phyloP scores from a whole-genome alignment of 2,888 invertebrate genomes.

The Lithophane semibrunnea region DNA sequence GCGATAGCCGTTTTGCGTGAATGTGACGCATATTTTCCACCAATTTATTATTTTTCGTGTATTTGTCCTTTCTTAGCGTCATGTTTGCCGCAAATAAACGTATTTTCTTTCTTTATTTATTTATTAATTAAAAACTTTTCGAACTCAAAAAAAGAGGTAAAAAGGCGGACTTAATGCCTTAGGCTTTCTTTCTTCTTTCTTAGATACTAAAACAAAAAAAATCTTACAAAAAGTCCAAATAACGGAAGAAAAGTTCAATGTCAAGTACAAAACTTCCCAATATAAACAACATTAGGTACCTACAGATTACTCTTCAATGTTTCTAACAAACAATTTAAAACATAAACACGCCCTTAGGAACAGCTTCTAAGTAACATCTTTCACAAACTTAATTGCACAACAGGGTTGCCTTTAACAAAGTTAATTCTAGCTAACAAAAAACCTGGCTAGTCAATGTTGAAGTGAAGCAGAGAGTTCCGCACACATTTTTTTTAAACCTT shows the following conservation, averaged over 20 bases:
- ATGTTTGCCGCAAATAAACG: no score
- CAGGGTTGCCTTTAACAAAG: slow-evolving; percentile 19
- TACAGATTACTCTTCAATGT: neutral
- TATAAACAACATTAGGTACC: neutral
- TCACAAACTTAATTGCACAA: slow-evolving; percentile 31
- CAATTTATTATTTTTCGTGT: no score
- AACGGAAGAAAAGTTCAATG: neutral
- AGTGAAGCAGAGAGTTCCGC: slow-evolving; percentile 5
- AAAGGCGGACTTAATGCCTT: no score
- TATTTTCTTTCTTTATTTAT: no score
- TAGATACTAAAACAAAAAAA: neutral
- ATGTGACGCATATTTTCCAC: no score
- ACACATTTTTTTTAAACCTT: neutral
- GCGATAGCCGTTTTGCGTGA: no score
- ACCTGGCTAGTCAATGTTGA: neutral
- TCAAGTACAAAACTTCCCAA: neutral
- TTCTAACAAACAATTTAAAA: slow-evolving; percentile 1
- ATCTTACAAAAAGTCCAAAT: neutral
- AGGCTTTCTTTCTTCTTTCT: no score
- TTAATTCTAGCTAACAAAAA: slow-evolving; percentile 14
- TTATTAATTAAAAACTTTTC: no score
- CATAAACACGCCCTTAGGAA: slow-evolving; percentile 5
- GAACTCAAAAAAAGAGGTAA: no score
- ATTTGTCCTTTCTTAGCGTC: no score
- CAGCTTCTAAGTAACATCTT: neutral